Base-by-base conservation (phyloP, 2,888 invertebrate genomes). In the Dilophus febrilis region DNA sequence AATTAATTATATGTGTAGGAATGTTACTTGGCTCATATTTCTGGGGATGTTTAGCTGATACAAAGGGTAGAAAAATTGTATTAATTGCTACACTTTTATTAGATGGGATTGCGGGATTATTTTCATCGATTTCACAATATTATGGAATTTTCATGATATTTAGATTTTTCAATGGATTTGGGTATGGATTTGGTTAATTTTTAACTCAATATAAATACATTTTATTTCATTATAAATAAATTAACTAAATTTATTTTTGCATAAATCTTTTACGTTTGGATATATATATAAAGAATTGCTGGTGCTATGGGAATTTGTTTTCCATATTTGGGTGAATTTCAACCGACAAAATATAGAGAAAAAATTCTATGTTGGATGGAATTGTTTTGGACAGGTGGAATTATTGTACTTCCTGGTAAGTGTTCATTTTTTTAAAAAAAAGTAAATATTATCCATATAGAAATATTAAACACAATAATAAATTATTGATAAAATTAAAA, bases 301-400 rank as follows among this genome's bases (percentile, higher is more conserved):
- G 84, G 83, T 40, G 81, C 82, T 41, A 80, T 83, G 77, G 81
- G 82, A 51, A 79, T 83, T 51, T 78, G 79, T 51, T 83, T 83
- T 62, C 81, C 83, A 1, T 83, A 83, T 61, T 64, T 83, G 50
- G 82, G 83, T 45, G 84, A 84, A 64, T 84, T 83, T 61, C 83
- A 83, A 53, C 77, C 77, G 32, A 77, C 78, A 41, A 77, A 77
- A 60, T 76, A 79, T 61, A 70, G 84, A 55, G 83, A 83, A 58
- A 80, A 76, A 51, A 79, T 80, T 53, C 69, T 83, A 43, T 81
- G 82, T 61, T 81, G 82, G 80, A 80, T 84, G 80, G 83, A 83
- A 66, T 67, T 83, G 65, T 83, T 83, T 64, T 84, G 84, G 84
- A 81, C 81, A 28, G 60, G 80, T 35, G 83, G 83, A 45, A 79